Evolutionary conservation across 2,797 vertebrate species (phyloP), one percentile per base, ranked within the genome.

Genomic region (Liparis tanakae): DNA sequence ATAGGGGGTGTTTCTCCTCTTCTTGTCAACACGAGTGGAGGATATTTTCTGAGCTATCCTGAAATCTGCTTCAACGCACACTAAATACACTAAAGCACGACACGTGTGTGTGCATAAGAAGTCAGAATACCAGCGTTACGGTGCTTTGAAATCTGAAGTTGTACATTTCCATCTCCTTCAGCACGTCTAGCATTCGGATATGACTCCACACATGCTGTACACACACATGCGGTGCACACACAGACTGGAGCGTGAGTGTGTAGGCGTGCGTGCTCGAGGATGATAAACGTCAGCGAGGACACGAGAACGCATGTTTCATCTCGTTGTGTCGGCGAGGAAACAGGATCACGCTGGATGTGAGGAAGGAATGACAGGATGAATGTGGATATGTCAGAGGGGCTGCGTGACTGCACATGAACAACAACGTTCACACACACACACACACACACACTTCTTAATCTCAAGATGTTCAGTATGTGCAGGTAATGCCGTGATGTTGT

Each of bases 121-220:
- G 56, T 57, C 17, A 18, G n/a, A 55, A 18, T 10, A 15, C 53
- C 14, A 36, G 46, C 17, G 5, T 13, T 10, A 43, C 10, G 37
- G 22, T 10, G 1, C 18, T 43, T 67, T 39, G 10, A 15, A 48
- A 5, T 1, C 30, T 15, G 7, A 33, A 6, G 4, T 36, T 20
- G 34, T 18, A 6, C 2, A n/a, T 10, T 7, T 64, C 1, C 22
- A 25, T 66, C 20, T 18, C 25, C 64, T 60, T 36, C 33, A 51
- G 46, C 25, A 3, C 39, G 18, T 78, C 51, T 73, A 80, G 86
- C 71, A 70, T 86, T 86, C 65, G 18, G 65, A 67, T 67, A 50
- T 61, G 60, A 59, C n/a, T 30, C 70, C 46, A 59, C 18, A 25
- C 17, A 12, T 22, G 22, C 7, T 22, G 14, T 5, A 7, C 57